phyloP scores from a whole-genome alignment of 1,140 invertebrate genomes.

The Achatina immaculata region DNA sequence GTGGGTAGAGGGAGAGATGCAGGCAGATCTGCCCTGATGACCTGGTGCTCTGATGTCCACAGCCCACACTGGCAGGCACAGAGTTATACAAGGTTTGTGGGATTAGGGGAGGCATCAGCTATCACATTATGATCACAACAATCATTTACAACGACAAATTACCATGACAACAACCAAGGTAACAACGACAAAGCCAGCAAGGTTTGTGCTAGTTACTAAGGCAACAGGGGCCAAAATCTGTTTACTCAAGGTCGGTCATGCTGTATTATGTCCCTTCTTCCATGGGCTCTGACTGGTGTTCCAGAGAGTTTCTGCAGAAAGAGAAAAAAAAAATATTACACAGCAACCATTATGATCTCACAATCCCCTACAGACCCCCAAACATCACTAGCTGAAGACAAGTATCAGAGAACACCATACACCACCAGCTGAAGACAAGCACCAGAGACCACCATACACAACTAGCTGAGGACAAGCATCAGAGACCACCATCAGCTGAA shows the following conservation, averaged over 20 bases:
- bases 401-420: too few relatives aligned
- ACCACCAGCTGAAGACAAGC: too few relatives aligned
- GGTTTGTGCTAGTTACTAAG: constrained; percentile 34
- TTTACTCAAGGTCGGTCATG: background rate
- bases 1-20: too few relatives aligned
- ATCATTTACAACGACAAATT: constrained; percentile 11
- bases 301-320: constrained; percentile 41
- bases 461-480: too few relatives aligned
- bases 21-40: too few relatives aligned
- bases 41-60: too few relatives aligned
- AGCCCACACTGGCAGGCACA: too few relatives aligned
- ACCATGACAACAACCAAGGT: constrained; percentile 24
- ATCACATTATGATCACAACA: constrained; percentile 34
- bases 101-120: background rate
- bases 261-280: constrained; percentile 57
- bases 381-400: too few relatives aligned
- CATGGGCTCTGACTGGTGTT: constrained; percentile 64
- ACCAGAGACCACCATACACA: too few relatives aligned
- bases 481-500: too few relatives aligned
- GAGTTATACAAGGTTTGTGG: background rate
- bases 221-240: constrained; percentile 24
- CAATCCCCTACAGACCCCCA: constrained; percentile 47
- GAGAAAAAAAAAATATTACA: constrained; percentile 24
- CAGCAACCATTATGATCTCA: background rate
- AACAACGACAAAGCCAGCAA: constrained; percentile 37